phyloP scores from a whole-genome alignment of 2,797 vertebrate genomes.

The Phyllotis vaccarum region DNA sequence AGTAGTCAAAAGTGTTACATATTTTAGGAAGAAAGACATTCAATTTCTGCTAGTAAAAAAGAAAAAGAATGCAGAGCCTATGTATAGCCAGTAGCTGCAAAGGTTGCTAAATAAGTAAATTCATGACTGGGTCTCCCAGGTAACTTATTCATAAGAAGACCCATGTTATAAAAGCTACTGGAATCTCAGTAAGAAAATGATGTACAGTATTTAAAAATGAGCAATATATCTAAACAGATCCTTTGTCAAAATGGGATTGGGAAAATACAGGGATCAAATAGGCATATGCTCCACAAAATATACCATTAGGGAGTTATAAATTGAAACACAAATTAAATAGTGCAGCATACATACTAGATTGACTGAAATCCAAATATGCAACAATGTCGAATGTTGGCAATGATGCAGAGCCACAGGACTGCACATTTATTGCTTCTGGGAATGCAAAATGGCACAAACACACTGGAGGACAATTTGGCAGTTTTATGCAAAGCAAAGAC shows the following conservation, averaged over 20 bases:
- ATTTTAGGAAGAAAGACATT: background rate
- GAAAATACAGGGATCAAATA: background rate
- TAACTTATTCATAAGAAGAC: slow-evolving; percentile 7
- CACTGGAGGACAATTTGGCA: background rate
- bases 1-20: slow-evolving; percentile 10
- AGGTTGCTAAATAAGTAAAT: background rate
- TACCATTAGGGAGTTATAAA: slow-evolving; percentile 14
- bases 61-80: background rate
- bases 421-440: background rate
- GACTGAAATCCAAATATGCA: background rate
- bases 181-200: slow-evolving; percentile 50
- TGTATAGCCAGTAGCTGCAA: background rate
- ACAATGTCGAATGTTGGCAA: background rate
- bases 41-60: background rate
- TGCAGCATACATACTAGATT: background rate
- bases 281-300: background rate
- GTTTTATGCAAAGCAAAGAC: background rate
- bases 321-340: slow-evolving; percentile 26
- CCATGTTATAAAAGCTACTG: background rate
- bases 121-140: background rate
- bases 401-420: background rate
- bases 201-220: slow-evolving; percentile 18
- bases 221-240: slow-evolving; percentile 6
- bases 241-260: slow-evolving; percentile 1
- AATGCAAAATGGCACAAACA: background rate